phyloP scores from a whole-genome alignment of 2,797 vertebrate genomes.

The Sphenodon punctatus region DNA sequence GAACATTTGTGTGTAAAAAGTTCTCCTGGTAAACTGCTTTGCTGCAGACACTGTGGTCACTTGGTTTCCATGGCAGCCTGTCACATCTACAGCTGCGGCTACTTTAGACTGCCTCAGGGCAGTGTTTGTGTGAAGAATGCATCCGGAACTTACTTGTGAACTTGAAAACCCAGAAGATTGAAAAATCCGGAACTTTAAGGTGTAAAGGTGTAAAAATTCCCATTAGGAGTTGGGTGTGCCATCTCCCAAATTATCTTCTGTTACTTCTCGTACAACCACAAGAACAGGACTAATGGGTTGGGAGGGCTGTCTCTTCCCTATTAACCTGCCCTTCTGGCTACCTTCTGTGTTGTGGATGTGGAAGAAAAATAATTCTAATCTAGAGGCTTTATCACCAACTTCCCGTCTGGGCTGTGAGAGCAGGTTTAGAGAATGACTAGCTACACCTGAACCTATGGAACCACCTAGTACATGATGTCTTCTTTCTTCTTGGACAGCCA shows the following conservation, averaged over 20 bases:
- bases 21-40: too few relatives aligned
- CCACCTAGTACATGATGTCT: slow-evolving; percentile 13
- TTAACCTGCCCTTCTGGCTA: neutral
- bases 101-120: too few relatives aligned
- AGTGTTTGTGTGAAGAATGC: too few relatives aligned
- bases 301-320: neutral
- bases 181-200: too few relatives aligned
- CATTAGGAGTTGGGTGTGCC: too few relatives aligned
- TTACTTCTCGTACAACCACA: neutral
- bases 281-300: fast-evolving
- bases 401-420: neutral
- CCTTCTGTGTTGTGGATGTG: neutral
- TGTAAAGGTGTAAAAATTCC: too few relatives aligned
- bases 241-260: neutral
- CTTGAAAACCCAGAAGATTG: too few relatives aligned
- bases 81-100: too few relatives aligned
- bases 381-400: neutral
- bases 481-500: neutral
- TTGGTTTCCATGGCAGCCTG: too few relatives aligned
- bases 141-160: too few relatives aligned
- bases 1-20: too few relatives aligned
- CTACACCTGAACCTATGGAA: neutral
- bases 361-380: neutral
- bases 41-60: too few relatives aligned
- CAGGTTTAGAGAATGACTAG: slow-evolving; percentile 10